Evolutionary conservation across 2,888 invertebrate species (phyloP).

Genomic region (Argyra leucocephala): DNA sequence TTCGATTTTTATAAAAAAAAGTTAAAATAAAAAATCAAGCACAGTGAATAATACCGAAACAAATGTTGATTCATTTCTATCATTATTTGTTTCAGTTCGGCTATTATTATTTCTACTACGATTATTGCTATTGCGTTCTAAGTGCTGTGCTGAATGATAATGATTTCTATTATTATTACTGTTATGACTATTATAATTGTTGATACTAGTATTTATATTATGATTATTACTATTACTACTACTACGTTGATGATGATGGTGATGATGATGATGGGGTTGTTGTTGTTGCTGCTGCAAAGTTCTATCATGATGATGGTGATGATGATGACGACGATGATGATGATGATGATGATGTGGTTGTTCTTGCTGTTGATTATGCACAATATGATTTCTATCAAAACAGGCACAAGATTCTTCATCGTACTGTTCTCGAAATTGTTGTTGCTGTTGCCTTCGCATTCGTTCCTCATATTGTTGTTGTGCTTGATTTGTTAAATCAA

Average conservation of each 20-base stretch:
- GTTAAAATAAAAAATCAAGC: constrained; percentile 41
- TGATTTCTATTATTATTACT: not conserved
- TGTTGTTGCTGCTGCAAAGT: not conserved
- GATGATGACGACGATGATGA: constrained; percentile 14
- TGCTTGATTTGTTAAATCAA: constrained; percentile 14
- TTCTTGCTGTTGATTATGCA: constrained; percentile 14
- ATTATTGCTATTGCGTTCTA: constrained; percentile 16
- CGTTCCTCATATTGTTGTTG: constrained; percentile 22
- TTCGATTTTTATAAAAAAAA: not conserved
- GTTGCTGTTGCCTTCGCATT: constrained; percentile 17
- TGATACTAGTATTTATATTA: not conserved
- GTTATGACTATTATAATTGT: not conserved
- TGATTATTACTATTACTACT: constrained; percentile 20
- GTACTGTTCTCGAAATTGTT: constrained; percentile 2
- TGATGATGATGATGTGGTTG: constrained; percentile 10
- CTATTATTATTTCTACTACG: constrained; percentile 15
- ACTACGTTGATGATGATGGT: constrained; percentile 19
- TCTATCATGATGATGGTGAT: constrained; percentile 15
- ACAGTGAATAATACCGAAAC: constrained; percentile 42
- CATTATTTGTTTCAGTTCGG: constrained; percentile 23
- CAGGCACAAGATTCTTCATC: not conserved
- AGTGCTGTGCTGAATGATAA: constrained; percentile 18
- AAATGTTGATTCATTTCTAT: constrained; percentile 32
- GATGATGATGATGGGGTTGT: constrained; percentile 11
- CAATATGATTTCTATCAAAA: not conserved